Conservation (phyloP, 1,140 invertebrate species). For the Hyles euphorbiae region DNA sequence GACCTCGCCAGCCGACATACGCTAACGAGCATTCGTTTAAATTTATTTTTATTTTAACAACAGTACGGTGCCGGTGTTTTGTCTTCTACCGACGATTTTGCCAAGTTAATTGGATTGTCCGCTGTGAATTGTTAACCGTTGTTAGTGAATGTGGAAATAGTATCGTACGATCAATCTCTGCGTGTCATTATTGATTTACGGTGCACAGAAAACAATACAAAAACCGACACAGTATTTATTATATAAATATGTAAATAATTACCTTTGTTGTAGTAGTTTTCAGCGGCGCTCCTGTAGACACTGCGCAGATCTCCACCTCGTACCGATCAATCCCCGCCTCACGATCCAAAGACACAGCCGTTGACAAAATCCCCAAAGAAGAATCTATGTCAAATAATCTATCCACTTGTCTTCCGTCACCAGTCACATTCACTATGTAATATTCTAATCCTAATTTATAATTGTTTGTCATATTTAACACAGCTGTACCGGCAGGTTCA, state of each 20-base stretch:
- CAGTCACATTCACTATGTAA: conserved; percentile 94
- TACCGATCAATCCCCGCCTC: conserved; percentile 88
- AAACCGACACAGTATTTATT: neutral
- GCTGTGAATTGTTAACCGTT: conserved; percentile 22
- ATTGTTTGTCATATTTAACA: conserved; percentile 86
- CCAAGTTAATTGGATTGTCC: conserved; percentile 64
- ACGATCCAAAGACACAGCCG: conserved; percentile 88
- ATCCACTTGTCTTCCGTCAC: conserved; percentile 84
- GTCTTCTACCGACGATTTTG: conserved; percentile 57
- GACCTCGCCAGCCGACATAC: conserved; percentile 58
- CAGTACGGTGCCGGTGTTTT: conserved; percentile 62
- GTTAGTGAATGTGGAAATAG: too few relatives aligned
- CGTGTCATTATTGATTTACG: too few relatives aligned
- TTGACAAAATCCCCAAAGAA: conserved; percentile 91
- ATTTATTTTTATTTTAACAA: conserved; percentile 69
- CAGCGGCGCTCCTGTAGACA: conserved; percentile 80
- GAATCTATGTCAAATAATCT: conserved; percentile 93
- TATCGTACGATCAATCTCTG: too few relatives aligned
- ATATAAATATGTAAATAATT: conserved; percentile 36
- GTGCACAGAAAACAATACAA: neutral
- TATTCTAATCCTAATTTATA: conserved; percentile 86
- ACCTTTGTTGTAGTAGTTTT: conserved; percentile 89
- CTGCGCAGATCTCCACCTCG: conserved; percentile 89
- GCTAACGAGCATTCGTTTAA: conserved; percentile 68
- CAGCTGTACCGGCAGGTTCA: conserved; percentile 88